Conservation (phyloP, 37 sponge, comb jelly and placozoan species). For the Oscarella lobularis region DNA sequence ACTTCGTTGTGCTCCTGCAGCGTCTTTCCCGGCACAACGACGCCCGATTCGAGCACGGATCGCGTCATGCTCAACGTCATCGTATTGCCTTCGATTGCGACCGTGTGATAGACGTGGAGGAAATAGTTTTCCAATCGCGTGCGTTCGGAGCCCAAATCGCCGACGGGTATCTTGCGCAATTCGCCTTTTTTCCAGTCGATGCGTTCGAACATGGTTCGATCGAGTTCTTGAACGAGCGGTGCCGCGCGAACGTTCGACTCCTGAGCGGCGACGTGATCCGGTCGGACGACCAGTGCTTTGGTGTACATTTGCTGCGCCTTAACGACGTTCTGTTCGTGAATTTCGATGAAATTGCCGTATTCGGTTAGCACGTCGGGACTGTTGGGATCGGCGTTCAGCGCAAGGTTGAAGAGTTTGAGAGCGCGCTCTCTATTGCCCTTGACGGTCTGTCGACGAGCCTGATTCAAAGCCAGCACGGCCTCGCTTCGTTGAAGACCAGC, state of each 20-base stretch:
- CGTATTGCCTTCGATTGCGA: slow-evolving; percentile 38
- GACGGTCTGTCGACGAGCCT: neutral
- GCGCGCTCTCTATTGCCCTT: neutral
- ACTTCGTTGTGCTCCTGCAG: slow-evolving; percentile 33
- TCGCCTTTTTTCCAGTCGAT: slow-evolving; percentile 20
- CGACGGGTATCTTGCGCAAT: slow-evolving; percentile 11
- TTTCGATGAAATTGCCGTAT: slow-evolving; percentile 31
- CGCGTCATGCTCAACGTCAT: slow-evolving; percentile 32
- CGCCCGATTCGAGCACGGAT: slow-evolving; percentile 19
- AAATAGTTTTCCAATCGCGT: slow-evolving; percentile 23
- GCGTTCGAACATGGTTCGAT: slow-evolving; percentile 6
- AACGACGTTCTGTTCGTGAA: slow-evolving; percentile 22
- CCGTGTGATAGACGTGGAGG: slow-evolving; percentile 23
- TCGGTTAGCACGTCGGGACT: neutral
- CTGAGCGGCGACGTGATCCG: neutral
- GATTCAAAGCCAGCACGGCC: neutral
- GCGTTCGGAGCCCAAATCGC: slow-evolving; percentile 18
- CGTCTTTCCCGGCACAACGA: slow-evolving; percentile 29
- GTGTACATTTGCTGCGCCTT: slow-evolving; percentile 20
- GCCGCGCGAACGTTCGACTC: neutral
- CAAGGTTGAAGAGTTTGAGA: neutral
- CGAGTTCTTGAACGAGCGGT: slow-evolving; percentile 17
- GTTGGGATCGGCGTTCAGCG: neutral
- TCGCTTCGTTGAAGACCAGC: neutral
- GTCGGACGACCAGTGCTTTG: slow-evolving; percentile 7